phyloP scores from a whole-genome alignment of 2,113 vertebrate species.

The Lagopus leucura region DNA sequence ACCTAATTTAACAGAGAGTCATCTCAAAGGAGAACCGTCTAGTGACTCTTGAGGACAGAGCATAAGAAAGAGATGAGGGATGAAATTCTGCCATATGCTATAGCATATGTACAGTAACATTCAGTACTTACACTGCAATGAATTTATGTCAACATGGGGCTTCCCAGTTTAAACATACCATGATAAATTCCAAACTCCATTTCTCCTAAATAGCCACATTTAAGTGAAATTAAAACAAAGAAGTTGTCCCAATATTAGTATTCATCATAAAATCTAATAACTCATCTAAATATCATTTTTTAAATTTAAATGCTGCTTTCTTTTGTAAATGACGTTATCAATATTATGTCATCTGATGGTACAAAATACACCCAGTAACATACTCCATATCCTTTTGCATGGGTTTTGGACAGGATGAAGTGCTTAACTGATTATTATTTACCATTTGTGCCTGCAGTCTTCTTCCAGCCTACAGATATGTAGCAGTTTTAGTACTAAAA shows the following conservation, averaged over 20 bases:
- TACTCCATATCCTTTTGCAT: neutral
- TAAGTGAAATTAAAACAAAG: neutral
- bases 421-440: neutral
- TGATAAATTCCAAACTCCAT: neutral
- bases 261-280: neutral
- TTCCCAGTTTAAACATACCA: slow-evolving; percentile 48
- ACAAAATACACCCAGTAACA: neutral
- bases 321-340: neutral
- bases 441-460: neutral
- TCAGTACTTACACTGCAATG: slow-evolving; percentile 43
- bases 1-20: slow-evolving; percentile 63
- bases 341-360: neutral
- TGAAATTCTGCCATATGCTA: slow-evolving; percentile 75
- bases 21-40: slow-evolving; percentile 49
- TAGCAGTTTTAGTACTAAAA: neutral
- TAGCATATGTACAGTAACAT: slow-evolving; percentile 74
- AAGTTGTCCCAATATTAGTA: neutral
- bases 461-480: neutral
- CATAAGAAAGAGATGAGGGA: slow-evolving; percentile 46
- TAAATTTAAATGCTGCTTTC: neutral
- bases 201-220: neutral
- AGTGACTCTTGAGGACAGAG: slow-evolving; percentile 49
- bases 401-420: neutral
- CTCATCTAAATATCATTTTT: neutral
- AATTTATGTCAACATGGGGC: slow-evolving; percentile 71